Percentiles rank a stretch among this genome's conserved stretches.
phyloP scores from a whole-genome alignment of 92 coral and sea anemone species.

The Epizoanthus illoricatus region DNA sequence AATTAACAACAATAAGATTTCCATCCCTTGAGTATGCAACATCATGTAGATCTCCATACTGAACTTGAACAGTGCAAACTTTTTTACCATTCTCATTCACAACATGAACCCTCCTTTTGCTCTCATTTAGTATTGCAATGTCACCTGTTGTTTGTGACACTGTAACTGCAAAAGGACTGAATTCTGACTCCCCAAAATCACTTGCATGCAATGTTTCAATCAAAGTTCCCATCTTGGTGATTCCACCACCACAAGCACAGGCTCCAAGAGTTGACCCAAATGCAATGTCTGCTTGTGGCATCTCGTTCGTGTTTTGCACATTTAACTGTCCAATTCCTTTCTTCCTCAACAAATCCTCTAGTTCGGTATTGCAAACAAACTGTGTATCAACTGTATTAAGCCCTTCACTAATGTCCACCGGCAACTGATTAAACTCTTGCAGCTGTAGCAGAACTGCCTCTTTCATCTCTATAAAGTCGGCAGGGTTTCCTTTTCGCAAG shows the following conservation, averaged over 20 bases:
- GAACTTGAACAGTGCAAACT: conserved; percentile 31
- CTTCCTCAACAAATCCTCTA: conserved; percentile 22
- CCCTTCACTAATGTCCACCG: not conserved
- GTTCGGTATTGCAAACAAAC: conserved; percentile 11
- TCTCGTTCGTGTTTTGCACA: not conserved
- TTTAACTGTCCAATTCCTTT: conserved; percentile 26
- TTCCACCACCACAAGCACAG: conserved; percentile 29
- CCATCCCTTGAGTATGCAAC: conserved; percentile 31
- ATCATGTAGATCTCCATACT: conserved; percentile 34
- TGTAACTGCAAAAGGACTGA: conserved; percentile 38
- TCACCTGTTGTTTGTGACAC: conserved; percentile 32
- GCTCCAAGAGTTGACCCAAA: not conserved
- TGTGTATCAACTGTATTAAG: not conserved
- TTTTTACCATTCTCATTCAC: conserved; percentile 8
- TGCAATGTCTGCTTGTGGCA: not conserved
- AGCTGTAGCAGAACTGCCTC: conserved; percentile 22
- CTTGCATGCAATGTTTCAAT: conserved; percentile 16
- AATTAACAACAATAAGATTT: conserved; percentile 32
- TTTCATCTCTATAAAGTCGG: conserved; percentile 32
- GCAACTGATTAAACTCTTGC: conserved; percentile 2
- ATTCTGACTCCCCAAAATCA: conserved; percentile 27
- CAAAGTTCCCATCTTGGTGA: not conserved
- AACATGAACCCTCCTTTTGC: conserved; percentile 15
- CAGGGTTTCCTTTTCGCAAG: conserved; percentile 18
- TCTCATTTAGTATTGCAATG: conserved; percentile 27